These are phyloP conservation scores for Drosophila tripunctata DNA, from an alignment of 2,888 invertebrate species.

Conservation along the genomic window DNA sequence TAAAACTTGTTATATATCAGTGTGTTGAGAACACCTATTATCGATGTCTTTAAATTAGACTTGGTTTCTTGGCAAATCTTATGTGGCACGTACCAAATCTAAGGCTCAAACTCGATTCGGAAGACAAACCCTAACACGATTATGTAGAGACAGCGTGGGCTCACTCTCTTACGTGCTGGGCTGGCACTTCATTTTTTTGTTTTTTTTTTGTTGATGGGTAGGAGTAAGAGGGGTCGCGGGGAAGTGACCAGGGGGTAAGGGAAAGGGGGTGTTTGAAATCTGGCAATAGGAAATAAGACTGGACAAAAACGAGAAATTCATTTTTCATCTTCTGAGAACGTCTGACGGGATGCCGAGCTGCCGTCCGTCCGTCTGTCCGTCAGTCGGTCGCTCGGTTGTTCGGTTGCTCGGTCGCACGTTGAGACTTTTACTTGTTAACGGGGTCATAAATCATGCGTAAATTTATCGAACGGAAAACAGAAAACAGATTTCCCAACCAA, in stretches of 20 bases:
- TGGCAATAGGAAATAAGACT: constrained; percentile 1
- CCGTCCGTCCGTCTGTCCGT: constrained; percentile 26
- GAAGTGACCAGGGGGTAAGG: not conserved
- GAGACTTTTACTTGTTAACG: constrained; percentile 79
- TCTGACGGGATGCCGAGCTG: constrained; percentile 33
- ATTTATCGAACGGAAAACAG: constrained; percentile 79
- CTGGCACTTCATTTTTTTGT: constrained; percentile 45
- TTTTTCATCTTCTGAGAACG: constrained; percentile 64
- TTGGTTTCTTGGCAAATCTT: constrained; percentile 58
- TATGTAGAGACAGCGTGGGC: constrained; percentile 23
- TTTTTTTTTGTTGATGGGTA: not conserved
- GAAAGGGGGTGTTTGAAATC: not conserved
- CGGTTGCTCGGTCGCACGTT: constrained; percentile 61
- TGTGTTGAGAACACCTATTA: not conserved
- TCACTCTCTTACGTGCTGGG: constrained; percentile 51
- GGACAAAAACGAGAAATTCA: constrained; percentile 74
- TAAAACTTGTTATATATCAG: not conserved
- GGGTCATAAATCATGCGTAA: constrained; percentile 78
- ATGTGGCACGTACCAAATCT: constrained; percentile 44
- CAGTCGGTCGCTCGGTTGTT: constrained; percentile 42
- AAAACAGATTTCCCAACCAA: constrained; percentile 70
- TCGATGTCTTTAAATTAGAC: constrained; percentile 62
- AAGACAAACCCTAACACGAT: constrained; percentile 24
- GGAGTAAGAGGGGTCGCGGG: too few species aligned
- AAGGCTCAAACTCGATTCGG: constrained; percentile 14